Conservation (phyloP, 1,140 invertebrate species). For the Pentalonia nigronervosa region DNA sequence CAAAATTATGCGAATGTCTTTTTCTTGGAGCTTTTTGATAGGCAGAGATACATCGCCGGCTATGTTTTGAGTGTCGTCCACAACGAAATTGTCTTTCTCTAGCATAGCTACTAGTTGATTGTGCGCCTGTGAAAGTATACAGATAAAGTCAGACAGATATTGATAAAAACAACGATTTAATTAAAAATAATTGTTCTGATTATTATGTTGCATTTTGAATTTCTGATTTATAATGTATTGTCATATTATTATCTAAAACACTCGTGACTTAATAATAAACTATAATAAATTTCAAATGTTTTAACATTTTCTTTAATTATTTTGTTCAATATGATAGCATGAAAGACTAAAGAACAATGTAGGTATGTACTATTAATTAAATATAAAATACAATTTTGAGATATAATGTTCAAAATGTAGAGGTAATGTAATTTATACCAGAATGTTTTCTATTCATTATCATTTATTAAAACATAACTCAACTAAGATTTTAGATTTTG, state of each 20-base stretch:
- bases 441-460: too few species aligned
- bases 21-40: constrained; percentile 85
- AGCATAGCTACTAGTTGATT: constrained; percentile 90
- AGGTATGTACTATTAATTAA: too few species aligned
- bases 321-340: too few species aligned
- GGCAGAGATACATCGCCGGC: constrained; percentile 87
- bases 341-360: too few species aligned
- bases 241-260: not conserved
- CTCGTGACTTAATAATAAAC: not conserved
- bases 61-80: constrained; percentile 92
- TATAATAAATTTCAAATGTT: too few species aligned
- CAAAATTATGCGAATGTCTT: constrained; percentile 93
- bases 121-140: constrained; percentile 74
- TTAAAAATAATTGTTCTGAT: not conserved
- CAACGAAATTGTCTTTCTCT: constrained; percentile 80
- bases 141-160: not conserved
- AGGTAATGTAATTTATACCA: too few species aligned
- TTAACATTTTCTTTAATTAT: too few species aligned
- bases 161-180: not conserved
- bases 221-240: not conserved
- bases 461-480: too few species aligned
- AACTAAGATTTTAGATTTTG: too few species aligned
- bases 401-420: too few species aligned
- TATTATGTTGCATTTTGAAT: not conserved
- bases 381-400: too few species aligned